These are phyloP conservation scores for Halyomorpha halys DNA, from an alignment of 1,140 invertebrate species.

Conservation along the genomic window DNA sequence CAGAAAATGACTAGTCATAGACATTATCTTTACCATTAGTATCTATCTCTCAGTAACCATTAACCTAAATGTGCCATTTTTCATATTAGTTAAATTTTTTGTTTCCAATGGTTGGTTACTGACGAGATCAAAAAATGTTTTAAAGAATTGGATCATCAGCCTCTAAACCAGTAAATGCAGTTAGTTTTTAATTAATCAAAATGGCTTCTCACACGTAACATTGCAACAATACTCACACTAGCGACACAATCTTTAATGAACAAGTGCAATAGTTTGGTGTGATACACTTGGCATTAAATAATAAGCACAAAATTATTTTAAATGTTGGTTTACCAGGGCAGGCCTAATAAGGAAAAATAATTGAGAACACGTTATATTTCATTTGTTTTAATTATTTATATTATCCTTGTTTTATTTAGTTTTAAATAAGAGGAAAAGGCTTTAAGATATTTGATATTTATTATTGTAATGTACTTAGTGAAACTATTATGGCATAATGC, in stretches of 20 bases:
- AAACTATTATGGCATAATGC: background rate
- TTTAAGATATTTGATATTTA: constrained; percentile 21
- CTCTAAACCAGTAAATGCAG: too few species aligned
- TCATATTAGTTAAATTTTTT: too few species aligned
- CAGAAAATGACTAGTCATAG: too few species aligned
- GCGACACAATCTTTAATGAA: constrained; percentile 9
- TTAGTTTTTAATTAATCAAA: too few species aligned
- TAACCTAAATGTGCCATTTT: too few species aligned
- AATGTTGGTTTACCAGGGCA: constrained; percentile 13
- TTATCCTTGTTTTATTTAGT: constrained; percentile 5
- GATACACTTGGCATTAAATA: background rate
- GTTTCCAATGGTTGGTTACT: too few species aligned
- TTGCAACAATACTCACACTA: constrained; percentile 11
- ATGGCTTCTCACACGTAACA: background rate
- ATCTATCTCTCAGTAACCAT: too few species aligned
- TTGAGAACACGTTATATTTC: too few species aligned
- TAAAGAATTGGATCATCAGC: too few species aligned
- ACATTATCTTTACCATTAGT: too few species aligned
- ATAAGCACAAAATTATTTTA: constrained; percentile 7
- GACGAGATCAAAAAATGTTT: too few species aligned
- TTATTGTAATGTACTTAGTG: background rate
- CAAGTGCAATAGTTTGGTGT: too few species aligned
- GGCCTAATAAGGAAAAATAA: constrained; percentile 6
- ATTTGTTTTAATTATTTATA: background rate
- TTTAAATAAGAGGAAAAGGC: constrained; percentile 20